A percentile compares a stretch with the other conserved stretches of the same genome.
Conservation (phyloP, 2,888 invertebrate species). For the Mimumesa dahlbomi region DNA sequence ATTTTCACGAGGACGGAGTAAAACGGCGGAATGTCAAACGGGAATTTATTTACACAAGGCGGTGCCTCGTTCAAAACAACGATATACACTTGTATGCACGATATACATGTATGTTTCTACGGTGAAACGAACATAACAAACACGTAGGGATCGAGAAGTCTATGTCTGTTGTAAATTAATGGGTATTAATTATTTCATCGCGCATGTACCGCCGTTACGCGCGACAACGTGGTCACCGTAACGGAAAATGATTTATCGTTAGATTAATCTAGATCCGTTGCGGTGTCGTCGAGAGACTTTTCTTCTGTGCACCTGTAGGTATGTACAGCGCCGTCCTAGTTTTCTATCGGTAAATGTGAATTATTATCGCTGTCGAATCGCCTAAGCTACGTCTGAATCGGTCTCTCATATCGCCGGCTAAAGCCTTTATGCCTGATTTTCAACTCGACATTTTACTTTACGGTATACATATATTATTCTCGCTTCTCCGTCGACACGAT, state of each 20-base stretch:
- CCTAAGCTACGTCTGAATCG: slow-evolving; percentile 21
- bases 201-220: neutral
- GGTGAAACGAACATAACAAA: neutral
- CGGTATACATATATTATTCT: neutral
- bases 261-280: neutral
- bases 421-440: neutral
- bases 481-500: slow-evolving; percentile 15
- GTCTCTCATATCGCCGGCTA: slow-evolving; percentile 14
- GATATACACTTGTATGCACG: neutral
- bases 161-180: no score
- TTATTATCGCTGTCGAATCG: slow-evolving; percentile 35
- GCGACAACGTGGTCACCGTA: no score
- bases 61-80: slow-evolving; percentile 1
- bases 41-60: slow-evolving; percentile 29
- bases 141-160: no score
- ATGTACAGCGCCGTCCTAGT: slow-evolving; percentile 29
- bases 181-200: no score
- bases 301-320: slow-evolving; percentile 21
- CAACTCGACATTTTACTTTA: slow-evolving; percentile 5
- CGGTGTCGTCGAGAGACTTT: slow-evolving; percentile 13
- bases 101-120: neutral
- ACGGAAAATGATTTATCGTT: neutral
- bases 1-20: slow-evolving; percentile 26
- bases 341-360: slow-evolving; percentile 32
- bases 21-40: slow-evolving; percentile 29